Base-by-base conservation (phyloP, 2,888 invertebrate species). In the Mimas tiliae region DNA sequence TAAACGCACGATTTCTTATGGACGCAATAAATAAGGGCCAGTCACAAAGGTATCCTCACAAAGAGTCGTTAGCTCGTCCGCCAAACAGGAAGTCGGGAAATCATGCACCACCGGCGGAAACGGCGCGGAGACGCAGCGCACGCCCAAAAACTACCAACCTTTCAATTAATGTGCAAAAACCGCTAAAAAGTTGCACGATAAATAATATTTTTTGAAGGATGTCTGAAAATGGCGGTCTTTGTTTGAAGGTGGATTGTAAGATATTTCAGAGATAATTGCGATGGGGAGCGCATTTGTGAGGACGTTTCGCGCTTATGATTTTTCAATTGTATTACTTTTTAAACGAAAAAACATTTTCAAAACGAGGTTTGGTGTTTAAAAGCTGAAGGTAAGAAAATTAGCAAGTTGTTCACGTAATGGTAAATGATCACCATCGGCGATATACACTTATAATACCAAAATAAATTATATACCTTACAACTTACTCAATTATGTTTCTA, bases 31-130 rank as follows among this genome's bases (percentile, higher is more conserved):
- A 87, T 86, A 87, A 86, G 84, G 83, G 80, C 68, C 69, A 66
- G 70, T 73, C 79, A 72, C 79, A 77, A 76, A 82, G 80, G 79
- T 80, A 71, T 67, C 66, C 62, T 58, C 72, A 75, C 63, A 27
- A 63, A 62, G 48, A 53, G 53, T 65, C 53, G 66, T 63, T 66
- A 66, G 66, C 62, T 63, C 66, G 66, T 66, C 62, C 63, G 63
- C 63, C 27, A 63, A 63, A 80, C 86, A 84, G 91, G 91, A 91
- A 88, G 81, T 70, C 80, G 84, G 85, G 86, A 86, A 89, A 91
- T 91, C 90, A 89, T 91, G 88, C 88, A 80, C 79, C 76, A 75
- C 72, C 79, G 80, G 86, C 88, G 89, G 89, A 88, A 81, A 77
- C 75, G 77, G 69, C 74, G 80, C 79, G 84, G 83, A 84, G 90